Base-by-base conservation (phyloP, 35 echinoderm and acorn worm genomes). In the Diadema setosum region DNA sequence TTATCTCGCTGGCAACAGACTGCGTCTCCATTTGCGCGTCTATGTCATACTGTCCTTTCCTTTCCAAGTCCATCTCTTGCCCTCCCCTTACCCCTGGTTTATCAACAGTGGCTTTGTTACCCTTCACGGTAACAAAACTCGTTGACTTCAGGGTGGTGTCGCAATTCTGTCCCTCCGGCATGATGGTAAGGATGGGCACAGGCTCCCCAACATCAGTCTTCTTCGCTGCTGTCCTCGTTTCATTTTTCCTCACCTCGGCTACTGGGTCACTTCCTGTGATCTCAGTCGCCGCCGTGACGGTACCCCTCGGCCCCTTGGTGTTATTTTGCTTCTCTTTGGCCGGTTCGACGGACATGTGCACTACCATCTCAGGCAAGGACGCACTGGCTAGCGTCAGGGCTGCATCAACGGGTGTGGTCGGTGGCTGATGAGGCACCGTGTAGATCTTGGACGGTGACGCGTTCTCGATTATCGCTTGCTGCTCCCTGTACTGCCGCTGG, bases 361-460 rank as follows among this genome's bases (percentile, higher is more conserved):
- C 73, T 9, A 90, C 15, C 11, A 83, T 12, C 36, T 83, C 60
- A 4, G 80, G 60, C 31, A 82, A 37, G 25, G 88, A 83, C 15
- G 32, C 43, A 82, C 80, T 83, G 5, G 46, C 45, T 4, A 83
- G n/a, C 20, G 75, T 78, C 14, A 8, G n/a, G 18, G 17, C 21
- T 27, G 41, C 81, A 35, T 90, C 88, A 8, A 82, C 88, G 1
- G 88, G 88, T 0, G 88, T 90, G 27, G 88, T 90, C 35, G 88
- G 88, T 7, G 88, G 88, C 40, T 90, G 88, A 3, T 50, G 58
- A 26, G 88, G 88, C 20, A 90, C 45, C n/a, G 5, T 48, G 32
- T 60, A 39, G 0, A 58, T 27, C 21, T 39, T 33, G 9, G 32
- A 5, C 17, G 37, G 16, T 41, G 59, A 15, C 3, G 24, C 83